Evolutionary conservation across 2,888 invertebrate species (phyloP), one percentile per base, ranked within the genome.

Genomic region (Taphrorychus bicolor): DNA sequence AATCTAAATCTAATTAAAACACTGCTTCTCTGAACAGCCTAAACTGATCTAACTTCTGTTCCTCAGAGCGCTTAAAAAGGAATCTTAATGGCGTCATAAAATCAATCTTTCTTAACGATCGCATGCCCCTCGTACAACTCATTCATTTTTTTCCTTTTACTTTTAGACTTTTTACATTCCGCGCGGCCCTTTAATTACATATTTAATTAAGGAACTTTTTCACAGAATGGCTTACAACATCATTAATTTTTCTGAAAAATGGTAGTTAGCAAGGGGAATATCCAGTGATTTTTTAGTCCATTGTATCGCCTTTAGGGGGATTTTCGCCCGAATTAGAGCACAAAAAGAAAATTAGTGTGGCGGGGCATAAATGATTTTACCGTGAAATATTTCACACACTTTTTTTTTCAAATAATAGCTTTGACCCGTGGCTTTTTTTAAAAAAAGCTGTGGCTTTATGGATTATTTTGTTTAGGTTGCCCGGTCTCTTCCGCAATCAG

Each of bases 191-290:
- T 22, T 59, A 59, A 59, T 59, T 59, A 24, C 59, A 59, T 49
- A 59, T 59, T 59, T 59, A 59, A 59, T 59, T 59, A 59, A 49
- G 59, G 59, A 59, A 49, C 59, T 59, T 59, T 59, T 59, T 49
- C 59, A 59, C 19, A 48, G 49, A 59, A 59, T 49, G 49, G 59
- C 59, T 59, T 59, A 59, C 59, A 59, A 49, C 59, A 59, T 49
- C 59, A 59, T 59, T 59, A 59, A 59, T 59, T 59, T 49, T 42
- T 17, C 18, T 59, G 49, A 59, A 59, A 59, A 59, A 59, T 59
- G 59, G 59, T 24, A 59, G 59, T 59, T 59, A 24, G 59, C 59
- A 24, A 48, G 59, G 48, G 49, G 22, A 59, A 59, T 59, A 52
- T 22, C 22, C 60, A 60, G 60, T 52, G 60, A 60, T 60, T 60